A percentile compares a stretch with the other conserved stretches of the same genome.
Evolutionary conservation across 2,113 vertebrate species (phyloP).

Genomic region (Hydropotes inermis): DNA sequence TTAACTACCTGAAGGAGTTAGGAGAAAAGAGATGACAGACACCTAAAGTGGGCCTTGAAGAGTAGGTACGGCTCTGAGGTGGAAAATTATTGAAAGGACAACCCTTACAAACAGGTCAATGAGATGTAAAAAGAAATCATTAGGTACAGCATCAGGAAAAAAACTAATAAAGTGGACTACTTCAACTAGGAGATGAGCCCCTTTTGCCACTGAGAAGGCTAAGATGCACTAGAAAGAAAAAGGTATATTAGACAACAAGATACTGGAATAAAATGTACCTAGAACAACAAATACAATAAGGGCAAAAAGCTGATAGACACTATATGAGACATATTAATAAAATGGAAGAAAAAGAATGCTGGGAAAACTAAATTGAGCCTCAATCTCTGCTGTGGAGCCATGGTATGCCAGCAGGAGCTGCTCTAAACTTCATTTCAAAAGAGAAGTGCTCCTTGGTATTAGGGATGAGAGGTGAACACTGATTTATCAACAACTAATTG

Average conservation of each 20-base stretch:
- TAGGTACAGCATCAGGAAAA: background rate
- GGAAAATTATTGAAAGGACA: background rate
- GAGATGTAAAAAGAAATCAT: background rate
- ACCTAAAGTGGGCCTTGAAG: background rate
- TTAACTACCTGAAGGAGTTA: background rate
- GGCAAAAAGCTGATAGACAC: background rate
- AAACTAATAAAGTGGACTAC: background rate
- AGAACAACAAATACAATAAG: background rate
- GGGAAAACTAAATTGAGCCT: background rate
- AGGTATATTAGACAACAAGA: background rate
- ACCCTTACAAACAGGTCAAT: background rate
- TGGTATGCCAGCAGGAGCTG: background rate
- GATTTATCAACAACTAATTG: conserved; percentile 3
- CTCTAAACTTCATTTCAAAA: background rate
- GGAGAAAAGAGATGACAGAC: background rate
- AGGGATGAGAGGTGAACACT: background rate
- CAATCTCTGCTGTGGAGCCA: background rate
- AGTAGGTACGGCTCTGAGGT: background rate
- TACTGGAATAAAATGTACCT: background rate
- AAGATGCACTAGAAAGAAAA: background rate
- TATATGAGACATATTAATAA: background rate
- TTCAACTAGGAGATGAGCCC: background rate
- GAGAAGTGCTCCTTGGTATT: background rate
- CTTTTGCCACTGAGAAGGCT: background rate
- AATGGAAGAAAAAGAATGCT: background rate